These are phyloP conservation scores for Tetraneura akinire DNA, from an alignment of 1,140 invertebrate species.

Conservation along the genomic window DNA sequence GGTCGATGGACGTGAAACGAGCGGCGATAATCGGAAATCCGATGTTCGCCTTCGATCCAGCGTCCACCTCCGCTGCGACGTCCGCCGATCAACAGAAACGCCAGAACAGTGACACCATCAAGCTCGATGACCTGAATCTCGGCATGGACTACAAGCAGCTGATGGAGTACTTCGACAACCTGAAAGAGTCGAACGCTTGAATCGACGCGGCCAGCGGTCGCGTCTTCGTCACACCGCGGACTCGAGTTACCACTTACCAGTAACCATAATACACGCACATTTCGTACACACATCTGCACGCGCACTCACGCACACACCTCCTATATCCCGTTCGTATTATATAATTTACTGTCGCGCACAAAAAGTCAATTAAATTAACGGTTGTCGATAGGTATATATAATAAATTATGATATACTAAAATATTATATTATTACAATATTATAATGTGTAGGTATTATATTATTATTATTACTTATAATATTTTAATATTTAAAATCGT, in stretches of 20 bases:
- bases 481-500: background rate
- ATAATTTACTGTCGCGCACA: background rate
- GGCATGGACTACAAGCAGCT: conserved; percentile 97
- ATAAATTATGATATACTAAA: no score
- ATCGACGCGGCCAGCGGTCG: background rate
- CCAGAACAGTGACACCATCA: conserved; percentile 60
- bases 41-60: conserved; percentile 76
- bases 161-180: conserved; percentile 95
- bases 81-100: conserved; percentile 63
- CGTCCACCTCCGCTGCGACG: conserved; percentile 84
- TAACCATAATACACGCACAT: background rate
- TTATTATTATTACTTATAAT: background rate
- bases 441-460: background rate
- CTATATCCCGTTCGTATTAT: background rate
- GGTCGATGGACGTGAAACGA: conserved; percentile 68
- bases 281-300: background rate
- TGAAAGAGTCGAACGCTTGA: conserved; percentile 78
- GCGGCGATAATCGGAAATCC: conserved; percentile 85
- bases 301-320: background rate
- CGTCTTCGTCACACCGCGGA: background rate
- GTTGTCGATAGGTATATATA: conserved; percentile 1
- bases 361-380: conserved; percentile 35
- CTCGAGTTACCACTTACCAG: background rate
- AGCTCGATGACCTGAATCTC: conserved; percentile 75
- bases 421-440: no score